Base-by-base conservation (phyloP, 2,797 vertebrate species). In the Melanotaenia parkinsoni region DNA sequence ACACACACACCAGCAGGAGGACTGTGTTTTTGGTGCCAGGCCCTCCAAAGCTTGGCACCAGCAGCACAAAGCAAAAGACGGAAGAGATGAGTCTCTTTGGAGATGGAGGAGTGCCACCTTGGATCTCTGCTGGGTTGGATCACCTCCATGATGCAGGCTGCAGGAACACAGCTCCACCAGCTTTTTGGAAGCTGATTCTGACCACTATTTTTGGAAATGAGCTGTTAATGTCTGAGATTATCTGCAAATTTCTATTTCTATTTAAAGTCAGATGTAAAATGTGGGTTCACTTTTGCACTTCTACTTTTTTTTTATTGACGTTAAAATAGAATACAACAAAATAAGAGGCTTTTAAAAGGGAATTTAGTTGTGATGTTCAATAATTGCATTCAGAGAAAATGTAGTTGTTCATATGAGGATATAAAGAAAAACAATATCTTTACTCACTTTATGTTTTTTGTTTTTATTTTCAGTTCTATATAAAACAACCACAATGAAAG, bases 21-120 rank as follows among this genome's bases (percentile, higher is more conserved):
- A 67, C 43, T 67, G 61, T 5, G 51, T 22, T 37, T 54, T 26
- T 22, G 9, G 16, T 72, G 88, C 84, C 81, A 88, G 83, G 67
- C 58, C 79, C 84, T 85, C 80, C 32, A 79, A 85, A 86, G 71
- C 81, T 74, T 89, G 89, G 88, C 85, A 77, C 58, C 63, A 16
- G 37, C 70, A 68, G 79, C 64, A 75, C 51, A 74, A 71, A 47
- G 65, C 65, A 67, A 64, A 76, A 80, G 54, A 64, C 53, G 63
- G 70, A 72, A 43, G 78, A 67, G 82, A 78, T 70, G 50, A 56
- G 74, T 79, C 58, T 83, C 76, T 83, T 70, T 82, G 58, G 67
- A 67, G 30, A 72, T 88, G 89, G 89, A 84, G 63, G 65, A 63
- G 72, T 50, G 83, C 86, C 89, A 82, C 76, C 22, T 60, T 86